A percentile compares a stretch with the other conserved stretches of the same genome.
These are phyloP conservation scores for Amazonetta brasiliensis DNA, from an alignment of 2,797 vertebrate species.

Conservation along the genomic window DNA sequence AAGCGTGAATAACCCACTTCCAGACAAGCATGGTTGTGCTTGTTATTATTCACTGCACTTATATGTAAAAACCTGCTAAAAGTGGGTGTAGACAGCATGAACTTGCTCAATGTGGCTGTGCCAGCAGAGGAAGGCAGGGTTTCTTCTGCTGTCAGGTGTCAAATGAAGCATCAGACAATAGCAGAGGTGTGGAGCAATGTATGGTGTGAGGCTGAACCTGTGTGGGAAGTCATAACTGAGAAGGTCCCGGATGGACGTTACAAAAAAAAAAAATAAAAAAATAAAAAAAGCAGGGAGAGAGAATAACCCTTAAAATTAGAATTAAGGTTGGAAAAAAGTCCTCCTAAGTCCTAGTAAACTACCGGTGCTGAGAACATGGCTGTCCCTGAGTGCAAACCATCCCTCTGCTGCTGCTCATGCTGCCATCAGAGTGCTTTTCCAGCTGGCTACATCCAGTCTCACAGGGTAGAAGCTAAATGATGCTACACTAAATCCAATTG, in stretches of 20 bases:
- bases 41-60: background rate
- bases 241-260: background rate
- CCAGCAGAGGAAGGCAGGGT: background rate
- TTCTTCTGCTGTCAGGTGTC: background rate
- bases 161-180: background rate
- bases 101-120: rapidly evolving
- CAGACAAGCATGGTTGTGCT: background rate
- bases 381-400: background rate
- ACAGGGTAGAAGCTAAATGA: background rate
- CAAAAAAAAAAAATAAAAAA: too few relatives aligned
- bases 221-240: rapidly evolving
- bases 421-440: background rate
- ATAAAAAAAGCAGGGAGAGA: background rate
- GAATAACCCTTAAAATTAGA: background rate
- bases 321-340: background rate
- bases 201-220: background rate
- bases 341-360: background rate
- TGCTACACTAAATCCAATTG: background rate
- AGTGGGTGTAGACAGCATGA: background rate
- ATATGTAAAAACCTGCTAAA: conserved; percentile 2
- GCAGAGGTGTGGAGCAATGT: background rate
- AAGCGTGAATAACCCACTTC: conserved; percentile 26
- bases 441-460: background rate
- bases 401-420: background rate
- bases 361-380: background rate